Conservation (phyloP, 1,140 invertebrate genomes). For the Formica selysi region DNA sequence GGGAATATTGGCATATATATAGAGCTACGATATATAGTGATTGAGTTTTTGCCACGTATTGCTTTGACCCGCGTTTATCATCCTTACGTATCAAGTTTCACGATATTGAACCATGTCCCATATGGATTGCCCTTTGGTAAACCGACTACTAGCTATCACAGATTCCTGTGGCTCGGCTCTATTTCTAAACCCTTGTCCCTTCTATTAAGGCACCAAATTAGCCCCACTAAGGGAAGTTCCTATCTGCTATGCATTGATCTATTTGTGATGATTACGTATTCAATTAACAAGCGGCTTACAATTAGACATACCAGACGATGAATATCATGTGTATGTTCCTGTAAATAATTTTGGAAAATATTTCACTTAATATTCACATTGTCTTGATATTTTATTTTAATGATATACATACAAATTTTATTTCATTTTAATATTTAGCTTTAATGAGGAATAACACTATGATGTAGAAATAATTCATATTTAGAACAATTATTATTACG, state of each 20-base stretch:
- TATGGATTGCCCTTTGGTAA: constrained; percentile 61
- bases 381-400: neutral
- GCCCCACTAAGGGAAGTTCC: constrained; percentile 33
- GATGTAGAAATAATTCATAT: neutral
- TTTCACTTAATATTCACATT: neutral
- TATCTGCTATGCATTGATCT: constrained; percentile 30
- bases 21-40: neutral
- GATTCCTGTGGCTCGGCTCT: constrained; percentile 65
- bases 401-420: neutral
- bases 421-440: neutral
- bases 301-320: neutral
- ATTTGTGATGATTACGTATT: constrained; percentile 53
- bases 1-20: constrained; percentile 1
- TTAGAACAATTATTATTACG: neutral
- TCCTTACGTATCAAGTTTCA: constrained; percentile 41
- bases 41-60: constrained; percentile 44
- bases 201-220: constrained; percentile 64
- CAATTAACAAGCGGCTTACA: constrained; percentile 34
- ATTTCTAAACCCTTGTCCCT: constrained; percentile 60
- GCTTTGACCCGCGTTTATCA: constrained; percentile 51
- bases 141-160: constrained; percentile 54
- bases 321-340: neutral
- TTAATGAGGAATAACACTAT: neutral
- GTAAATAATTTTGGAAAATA: neutral
- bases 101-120: constrained; percentile 55